These are phyloP conservation scores for Podargus strigoides DNA, from an alignment of 2,797 vertebrate genomes.

Conservation along the genomic window DNA sequence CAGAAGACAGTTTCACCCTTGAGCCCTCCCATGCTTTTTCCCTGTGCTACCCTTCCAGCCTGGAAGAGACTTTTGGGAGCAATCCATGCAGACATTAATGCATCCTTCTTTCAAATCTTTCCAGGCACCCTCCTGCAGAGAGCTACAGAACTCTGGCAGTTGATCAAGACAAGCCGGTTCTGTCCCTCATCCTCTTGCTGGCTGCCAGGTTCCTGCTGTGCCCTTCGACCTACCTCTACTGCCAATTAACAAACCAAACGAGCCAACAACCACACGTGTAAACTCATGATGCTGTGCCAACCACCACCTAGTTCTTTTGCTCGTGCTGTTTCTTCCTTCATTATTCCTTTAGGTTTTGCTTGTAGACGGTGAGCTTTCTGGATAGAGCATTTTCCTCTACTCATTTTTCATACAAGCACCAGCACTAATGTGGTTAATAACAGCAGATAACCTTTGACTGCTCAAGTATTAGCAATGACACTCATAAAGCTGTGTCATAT, in stretches of 20 bases:
- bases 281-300: background rate
- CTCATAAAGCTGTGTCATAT: constrained; percentile 45
- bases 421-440: background rate
- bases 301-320: background rate
- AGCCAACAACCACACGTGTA: background rate
- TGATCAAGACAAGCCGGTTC: background rate
- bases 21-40: background rate
- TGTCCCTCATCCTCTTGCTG: background rate
- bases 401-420: background rate
- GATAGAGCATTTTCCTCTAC: background rate
- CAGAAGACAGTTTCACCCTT: background rate
- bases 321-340: background rate
- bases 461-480: background rate
- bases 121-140: background rate
- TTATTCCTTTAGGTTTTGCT: background rate
- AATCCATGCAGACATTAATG: background rate
- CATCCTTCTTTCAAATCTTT: background rate
- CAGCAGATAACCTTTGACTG: constrained; percentile 9
- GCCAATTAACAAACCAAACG: constrained; percentile 34
- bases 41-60: background rate
- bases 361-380: background rate
- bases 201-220: constrained; percentile 33
- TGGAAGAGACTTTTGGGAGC: background rate
- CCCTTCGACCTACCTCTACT: background rate
- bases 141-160: background rate